Evolutionary conservation across 2,797 vertebrate genomes (phyloP).

Genomic region (Hoplostethus mediterraneus): DNA sequence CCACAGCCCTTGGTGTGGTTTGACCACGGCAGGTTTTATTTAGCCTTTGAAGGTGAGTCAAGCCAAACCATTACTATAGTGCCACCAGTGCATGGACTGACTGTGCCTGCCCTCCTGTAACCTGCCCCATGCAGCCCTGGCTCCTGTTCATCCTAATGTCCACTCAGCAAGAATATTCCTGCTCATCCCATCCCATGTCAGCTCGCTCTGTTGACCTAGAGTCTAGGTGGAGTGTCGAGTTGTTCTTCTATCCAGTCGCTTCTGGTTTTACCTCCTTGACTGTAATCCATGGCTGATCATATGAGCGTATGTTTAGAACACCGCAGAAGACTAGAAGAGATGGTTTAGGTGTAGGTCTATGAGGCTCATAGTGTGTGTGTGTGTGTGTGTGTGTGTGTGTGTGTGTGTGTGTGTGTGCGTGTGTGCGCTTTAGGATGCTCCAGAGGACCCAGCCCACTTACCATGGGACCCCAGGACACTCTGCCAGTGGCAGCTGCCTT

Average conservation of each 20-base stretch:
- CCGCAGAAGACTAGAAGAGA: not conserved
- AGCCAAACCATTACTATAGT: constrained; percentile 46
- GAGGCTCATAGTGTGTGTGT: constrained; percentile 14
- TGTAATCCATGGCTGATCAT: constrained; percentile 4
- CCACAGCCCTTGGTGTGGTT: constrained; percentile 98
- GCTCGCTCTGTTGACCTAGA: constrained; percentile 20
- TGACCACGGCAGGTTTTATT: constrained; percentile 99
- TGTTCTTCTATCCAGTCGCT: constrained; percentile 10
- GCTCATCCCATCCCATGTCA: constrained; percentile 40
- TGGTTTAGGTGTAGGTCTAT: not conserved
- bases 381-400: constrained; percentile 39
- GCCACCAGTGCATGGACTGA: constrained; percentile 57
- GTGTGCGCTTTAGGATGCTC: constrained; percentile 88
- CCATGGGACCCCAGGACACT: constrained; percentile 98
- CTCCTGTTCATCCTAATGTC: constrained; percentile 23
- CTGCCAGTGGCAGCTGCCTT: constrained; percentile 98
- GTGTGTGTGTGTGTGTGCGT: not conserved
- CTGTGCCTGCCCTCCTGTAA: constrained; percentile 36
- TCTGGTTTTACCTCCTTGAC: not conserved
- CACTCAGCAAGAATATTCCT: constrained; percentile 24
- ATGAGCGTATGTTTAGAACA: not conserved
- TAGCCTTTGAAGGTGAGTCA: constrained; percentile 99
- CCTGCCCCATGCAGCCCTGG: constrained; percentile 3
- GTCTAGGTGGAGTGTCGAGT: constrained; percentile 8
- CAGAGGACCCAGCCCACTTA: constrained; percentile 95